Conservation (phyloP, 2,888 invertebrate genomes). For the Ectropis crepuscularia region DNA sequence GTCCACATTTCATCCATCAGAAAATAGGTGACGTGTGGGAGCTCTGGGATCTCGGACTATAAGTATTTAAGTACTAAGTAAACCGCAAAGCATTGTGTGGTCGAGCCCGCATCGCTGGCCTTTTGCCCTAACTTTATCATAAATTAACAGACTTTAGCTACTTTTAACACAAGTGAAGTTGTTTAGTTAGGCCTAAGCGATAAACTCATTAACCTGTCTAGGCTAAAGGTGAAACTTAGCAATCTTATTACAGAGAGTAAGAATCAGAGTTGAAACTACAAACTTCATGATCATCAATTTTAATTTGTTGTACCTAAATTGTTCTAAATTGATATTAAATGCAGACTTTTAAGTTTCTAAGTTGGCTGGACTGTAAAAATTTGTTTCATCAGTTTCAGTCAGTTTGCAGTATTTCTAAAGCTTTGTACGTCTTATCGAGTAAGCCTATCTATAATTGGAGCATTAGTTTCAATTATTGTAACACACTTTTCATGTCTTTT, state of each 20-base stretch:
- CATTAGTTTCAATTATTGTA: too few species aligned
- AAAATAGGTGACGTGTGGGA: too few species aligned
- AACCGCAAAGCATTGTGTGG: too few species aligned
- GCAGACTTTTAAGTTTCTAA: background rate
- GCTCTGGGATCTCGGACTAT: too few species aligned
- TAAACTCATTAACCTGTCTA: constrained; percentile 45
- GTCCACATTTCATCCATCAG: too few species aligned
- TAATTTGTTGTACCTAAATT: constrained; percentile 10
- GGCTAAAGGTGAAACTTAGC: constrained; percentile 36
- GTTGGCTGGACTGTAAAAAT: too few species aligned
- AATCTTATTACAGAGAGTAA: constrained; percentile 16
- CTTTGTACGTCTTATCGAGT: too few species aligned
- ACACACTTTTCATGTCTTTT: too few species aligned
- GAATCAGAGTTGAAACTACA: constrained; percentile 1
- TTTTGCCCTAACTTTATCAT: constrained; percentile 15
- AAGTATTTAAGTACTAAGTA: too few species aligned
- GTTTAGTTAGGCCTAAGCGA: constrained; percentile 33
- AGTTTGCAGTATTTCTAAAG: too few species aligned
- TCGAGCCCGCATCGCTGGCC: background rate
- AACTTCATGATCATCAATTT: constrained; percentile 5
- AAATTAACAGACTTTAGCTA: constrained; percentile 19
- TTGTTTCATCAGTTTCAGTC: too few species aligned
- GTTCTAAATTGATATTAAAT: background rate
- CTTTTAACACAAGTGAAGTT: constrained; percentile 13
- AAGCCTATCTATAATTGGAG: too few species aligned